These are phyloP conservation scores for Scaptomyza graminum DNA, from an alignment of 1,140 invertebrate genomes.

Conservation along the genomic window DNA sequence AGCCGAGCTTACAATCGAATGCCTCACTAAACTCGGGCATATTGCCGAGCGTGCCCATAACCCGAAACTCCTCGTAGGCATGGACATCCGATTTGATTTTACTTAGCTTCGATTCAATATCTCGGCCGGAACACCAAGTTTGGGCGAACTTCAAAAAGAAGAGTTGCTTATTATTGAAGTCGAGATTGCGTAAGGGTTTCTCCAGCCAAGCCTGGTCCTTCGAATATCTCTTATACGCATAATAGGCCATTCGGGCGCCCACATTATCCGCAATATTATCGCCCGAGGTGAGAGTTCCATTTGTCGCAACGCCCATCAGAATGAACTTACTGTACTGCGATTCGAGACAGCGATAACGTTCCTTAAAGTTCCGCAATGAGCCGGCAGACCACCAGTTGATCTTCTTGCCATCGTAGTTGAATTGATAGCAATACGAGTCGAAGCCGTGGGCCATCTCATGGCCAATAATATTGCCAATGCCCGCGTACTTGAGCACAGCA, in stretches of 20 bases:
- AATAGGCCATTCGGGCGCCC: slow-evolving; percentile 90
- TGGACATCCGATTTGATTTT: slow-evolving; percentile 66
- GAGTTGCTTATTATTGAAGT: slow-evolving; percentile 85
- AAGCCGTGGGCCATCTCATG: slow-evolving; percentile 90
- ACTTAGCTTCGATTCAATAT: slow-evolving; percentile 81
- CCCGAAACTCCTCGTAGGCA: slow-evolving; percentile 85
- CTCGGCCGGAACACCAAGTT: slow-evolving; percentile 85
- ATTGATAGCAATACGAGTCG: slow-evolving; percentile 90
- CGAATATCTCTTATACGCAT: slow-evolving; percentile 85
- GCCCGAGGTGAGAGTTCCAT: slow-evolving; percentile 91
- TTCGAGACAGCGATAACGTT: slow-evolving; percentile 93
- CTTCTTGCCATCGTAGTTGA: slow-evolving; percentile 89
- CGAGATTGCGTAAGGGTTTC: slow-evolving; percentile 85
- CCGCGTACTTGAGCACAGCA: slow-evolving; percentile 85
- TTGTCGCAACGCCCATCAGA: slow-evolving; percentile 85
- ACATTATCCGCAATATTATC: slow-evolving; percentile 97
- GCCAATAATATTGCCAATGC: slow-evolving; percentile 88
- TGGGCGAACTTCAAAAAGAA: slow-evolving; percentile 87
- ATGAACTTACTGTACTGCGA: slow-evolving; percentile 89
- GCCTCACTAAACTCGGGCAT: slow-evolving; percentile 87
- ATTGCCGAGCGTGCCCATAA: slow-evolving; percentile 88
- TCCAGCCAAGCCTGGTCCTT: slow-evolving; percentile 81
- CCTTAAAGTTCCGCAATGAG: slow-evolving; percentile 87
- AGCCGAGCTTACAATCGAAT: slow-evolving; percentile 86
- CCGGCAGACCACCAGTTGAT: slow-evolving; percentile 93